Conservation (phyloP, 2,113 vertebrate species). For the Coregonus clupeaformis region DNA sequence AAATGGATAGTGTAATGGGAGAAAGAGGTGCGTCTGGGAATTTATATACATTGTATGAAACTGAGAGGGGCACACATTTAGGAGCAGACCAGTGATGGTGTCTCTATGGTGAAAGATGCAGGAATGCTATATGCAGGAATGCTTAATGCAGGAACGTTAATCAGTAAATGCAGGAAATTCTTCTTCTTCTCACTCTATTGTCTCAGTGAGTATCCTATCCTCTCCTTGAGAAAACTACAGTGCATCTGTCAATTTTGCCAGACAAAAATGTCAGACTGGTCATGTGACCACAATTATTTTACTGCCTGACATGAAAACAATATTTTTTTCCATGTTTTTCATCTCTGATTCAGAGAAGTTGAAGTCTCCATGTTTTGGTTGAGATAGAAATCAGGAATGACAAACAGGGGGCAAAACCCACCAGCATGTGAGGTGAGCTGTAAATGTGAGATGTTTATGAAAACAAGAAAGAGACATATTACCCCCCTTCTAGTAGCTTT, state of each 20-base stretch:
- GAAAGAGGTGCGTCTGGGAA: background rate
- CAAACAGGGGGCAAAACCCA: background rate
- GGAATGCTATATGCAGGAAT: too few relatives aligned
- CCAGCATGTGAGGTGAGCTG: constrained; percentile 7
- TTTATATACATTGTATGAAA: background rate
- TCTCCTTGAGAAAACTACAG: too few relatives aligned
- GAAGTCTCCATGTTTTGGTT: background rate
- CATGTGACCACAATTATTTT: too few relatives aligned
- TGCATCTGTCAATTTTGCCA: too few relatives aligned
- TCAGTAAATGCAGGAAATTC: too few relatives aligned
- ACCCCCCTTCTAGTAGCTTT: background rate
- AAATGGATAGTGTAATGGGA: background rate
- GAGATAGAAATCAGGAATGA: constrained; percentile 1
- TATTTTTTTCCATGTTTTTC: background rate
- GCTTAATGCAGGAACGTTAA: too few relatives aligned
- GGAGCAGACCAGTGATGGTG: background rate
- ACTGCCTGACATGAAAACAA: too few relatives aligned
- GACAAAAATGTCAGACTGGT: too few relatives aligned
- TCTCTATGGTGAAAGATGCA: background rate
- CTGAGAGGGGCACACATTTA: background rate
- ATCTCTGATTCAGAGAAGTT: background rate
- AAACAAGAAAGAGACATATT: too few relatives aligned
- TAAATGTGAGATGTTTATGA: background rate
- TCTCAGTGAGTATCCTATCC: too few relatives aligned
- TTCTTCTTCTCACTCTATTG: too few relatives aligned